Base-by-base conservation (phyloP, 2,888 invertebrate genomes). In the Drosophila vallismaia region DNA sequence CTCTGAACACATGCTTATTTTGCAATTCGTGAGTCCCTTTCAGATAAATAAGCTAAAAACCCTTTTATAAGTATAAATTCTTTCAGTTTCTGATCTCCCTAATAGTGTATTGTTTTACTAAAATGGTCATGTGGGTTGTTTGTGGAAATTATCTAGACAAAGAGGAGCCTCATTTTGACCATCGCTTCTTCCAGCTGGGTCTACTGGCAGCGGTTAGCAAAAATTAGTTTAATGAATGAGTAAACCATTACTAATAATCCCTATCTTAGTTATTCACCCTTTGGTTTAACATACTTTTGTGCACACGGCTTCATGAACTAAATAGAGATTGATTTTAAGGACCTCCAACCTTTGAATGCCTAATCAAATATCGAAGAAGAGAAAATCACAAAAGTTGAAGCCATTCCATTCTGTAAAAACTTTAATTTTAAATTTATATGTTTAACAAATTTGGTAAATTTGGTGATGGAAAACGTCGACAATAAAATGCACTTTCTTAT, bases 111-210 rank as follows among this genome's bases (percentile, higher is more conserved):
- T 42, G 14, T 19, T 19, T 42, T 19, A 4, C 8, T 19, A 42
- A 42, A 42, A 42, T 42, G 40, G 40, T 42, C 40, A 8, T 42
- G 8, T 42, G 40, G 40, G 1, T 42, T 19, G 9, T 42, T 19
- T 42, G 40, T 14, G 40, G 40, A 42, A 42, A 42, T 14, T 42
- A 42, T 42, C 19, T 42, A 5, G 40, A 42, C 14, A 42, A 42
- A 3, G 40, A 19, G 40, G 40, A 42, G 2, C n/a, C 36, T 6
- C 19, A 8, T 42, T 42, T 42, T n/a, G 36, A 36, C n/a, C 36
- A 36, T n/a, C 36, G 36, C 14, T 14, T 19, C 1, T 42, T 42
- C n/a, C 14, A 42, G 8, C 14, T 42, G 4, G 40, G 14, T 8
- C 8, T 42, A 5, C 3, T 42, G 14, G 3, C 19, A 8, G 7